Base-by-base conservation (phyloP, 1,140 invertebrate genomes). In the Drosophila busckii region DNA sequence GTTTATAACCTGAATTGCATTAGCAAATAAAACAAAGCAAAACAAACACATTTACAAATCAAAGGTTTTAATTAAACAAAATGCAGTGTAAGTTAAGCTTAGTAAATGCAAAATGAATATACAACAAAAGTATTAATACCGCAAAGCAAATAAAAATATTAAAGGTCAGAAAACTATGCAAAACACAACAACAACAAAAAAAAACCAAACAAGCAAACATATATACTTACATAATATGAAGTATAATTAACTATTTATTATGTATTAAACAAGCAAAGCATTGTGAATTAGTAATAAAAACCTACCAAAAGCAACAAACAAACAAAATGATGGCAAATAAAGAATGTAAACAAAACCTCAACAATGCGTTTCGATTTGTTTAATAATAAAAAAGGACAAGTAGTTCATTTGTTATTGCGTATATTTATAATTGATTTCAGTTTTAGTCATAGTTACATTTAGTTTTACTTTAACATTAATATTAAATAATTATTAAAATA, bases 281-380 rank as follows among this genome's bases (percentile, higher is more conserved):
- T 80, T 78, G 73, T 78, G 73, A 78, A 78, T 80, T 78, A 78
- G 73, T 80, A 80, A 73, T 78, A 78, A 78, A n/a, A n/a, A 71
- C 31, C 54, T 42, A 75, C 45, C 52, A 63, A 66, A 70, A 75
- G 55, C n/a, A n/a, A n/a, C n/a, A n/a, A 62, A 59, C 63, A 80
- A 73, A 70, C 63, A 76, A 80, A 68, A 60, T 56, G 73, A 38
- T 56, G 59, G 75, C 68, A 71, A 80, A 80, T 80, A 78, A 78
- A 78, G 62, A 73, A 68, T 71, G 68, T 80, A 75, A 67, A 68
- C 56, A 22, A 54, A 45, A 54, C 53, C 5, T 44, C 23, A 32
- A 40, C 23, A 45, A 45, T 13, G 53, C 23, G 48, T 32, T 37
- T 42, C 42, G 17, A 38, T 80, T 40, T 50, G 52, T 70, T 59